Percentiles rank a stretch among this genome's conserved stretches.
Conservation (phyloP, 1,140 invertebrate genomes). For the Lucilia cuprina region DNA sequence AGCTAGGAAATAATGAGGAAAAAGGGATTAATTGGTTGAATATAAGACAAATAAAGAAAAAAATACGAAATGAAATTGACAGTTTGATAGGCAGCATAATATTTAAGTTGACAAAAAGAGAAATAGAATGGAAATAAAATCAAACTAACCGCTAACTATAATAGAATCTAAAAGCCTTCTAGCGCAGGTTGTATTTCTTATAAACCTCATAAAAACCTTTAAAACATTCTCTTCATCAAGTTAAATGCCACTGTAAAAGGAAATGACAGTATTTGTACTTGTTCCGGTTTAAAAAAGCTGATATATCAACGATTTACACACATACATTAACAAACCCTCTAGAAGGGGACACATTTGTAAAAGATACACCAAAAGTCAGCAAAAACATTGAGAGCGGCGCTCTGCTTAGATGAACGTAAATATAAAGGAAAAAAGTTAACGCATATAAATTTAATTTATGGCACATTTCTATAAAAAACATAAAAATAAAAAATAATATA, state of each 20-base stretch:
- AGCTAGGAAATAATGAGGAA: no score
- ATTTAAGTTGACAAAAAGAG: no score
- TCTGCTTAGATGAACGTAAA: background rate
- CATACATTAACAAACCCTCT: background rate
- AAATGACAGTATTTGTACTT: constrained; percentile 21
- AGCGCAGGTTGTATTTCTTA: no score
- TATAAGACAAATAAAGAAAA: no score
- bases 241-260: background rate
- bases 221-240: background rate
- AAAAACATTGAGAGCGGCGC: background rate
- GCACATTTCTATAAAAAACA: background rate
- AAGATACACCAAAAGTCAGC: background rate
- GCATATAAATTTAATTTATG: constrained; percentile 2
- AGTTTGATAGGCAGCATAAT: no score
- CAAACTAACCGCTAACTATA: no score
- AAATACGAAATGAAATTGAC: no score
- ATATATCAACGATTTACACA: background rate
- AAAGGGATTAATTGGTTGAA: no score
- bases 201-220: background rate
- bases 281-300: constrained; percentile 12
- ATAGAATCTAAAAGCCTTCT: no score
- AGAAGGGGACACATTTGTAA: background rate
- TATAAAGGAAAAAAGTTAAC: background rate
- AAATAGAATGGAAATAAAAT: no score
- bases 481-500: background rate